Evolutionary conservation across 2,888 invertebrate species (phyloP).

Genomic region (Xestia rhomboidea): DNA sequence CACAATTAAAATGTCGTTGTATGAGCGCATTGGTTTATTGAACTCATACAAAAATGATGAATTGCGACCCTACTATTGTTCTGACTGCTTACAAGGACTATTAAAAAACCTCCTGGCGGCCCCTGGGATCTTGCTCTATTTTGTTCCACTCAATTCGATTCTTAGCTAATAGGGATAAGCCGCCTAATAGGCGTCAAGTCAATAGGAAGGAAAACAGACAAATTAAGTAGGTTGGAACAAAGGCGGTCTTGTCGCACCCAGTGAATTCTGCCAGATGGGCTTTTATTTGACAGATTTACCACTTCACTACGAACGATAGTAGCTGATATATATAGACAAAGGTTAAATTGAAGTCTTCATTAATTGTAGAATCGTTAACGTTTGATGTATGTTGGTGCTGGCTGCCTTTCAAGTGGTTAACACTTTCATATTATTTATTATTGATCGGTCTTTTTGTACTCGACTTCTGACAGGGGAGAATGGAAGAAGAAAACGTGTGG

Average conservation of each 20-base stretch:
- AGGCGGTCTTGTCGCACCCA: neutral
- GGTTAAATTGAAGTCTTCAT: neutral
- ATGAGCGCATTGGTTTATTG: too few relatives aligned
- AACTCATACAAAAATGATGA: too few relatives aligned
- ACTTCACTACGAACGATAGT: neutral
- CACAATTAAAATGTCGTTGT: too few relatives aligned
- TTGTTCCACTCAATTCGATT: neutral
- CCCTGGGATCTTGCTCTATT: too few relatives aligned
- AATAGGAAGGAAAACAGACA: neutral
- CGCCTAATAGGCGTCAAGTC: neutral
- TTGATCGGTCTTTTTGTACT: too few relatives aligned
- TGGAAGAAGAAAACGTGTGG: too few relatives aligned
- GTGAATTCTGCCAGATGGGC: neutral
- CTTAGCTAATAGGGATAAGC: neutral
- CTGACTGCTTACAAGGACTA: too few relatives aligned
- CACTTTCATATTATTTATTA: slow-evolving; percentile 9
- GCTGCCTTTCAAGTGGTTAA: neutral
- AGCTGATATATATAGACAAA: neutral
- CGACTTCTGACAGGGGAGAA: too few relatives aligned
- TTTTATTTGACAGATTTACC: neutral
- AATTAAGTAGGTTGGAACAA: neutral
- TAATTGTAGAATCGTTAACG: neutral
- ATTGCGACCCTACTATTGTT: too few relatives aligned
- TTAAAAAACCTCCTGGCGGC: too few relatives aligned
- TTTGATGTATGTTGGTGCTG: slow-evolving; percentile 6